Percentiles rank a stretch among this genome's conserved stretches.
Evolutionary conservation across 2,113 vertebrate genomes (phyloP).

Genomic region (Pluvianellus socialis): DNA sequence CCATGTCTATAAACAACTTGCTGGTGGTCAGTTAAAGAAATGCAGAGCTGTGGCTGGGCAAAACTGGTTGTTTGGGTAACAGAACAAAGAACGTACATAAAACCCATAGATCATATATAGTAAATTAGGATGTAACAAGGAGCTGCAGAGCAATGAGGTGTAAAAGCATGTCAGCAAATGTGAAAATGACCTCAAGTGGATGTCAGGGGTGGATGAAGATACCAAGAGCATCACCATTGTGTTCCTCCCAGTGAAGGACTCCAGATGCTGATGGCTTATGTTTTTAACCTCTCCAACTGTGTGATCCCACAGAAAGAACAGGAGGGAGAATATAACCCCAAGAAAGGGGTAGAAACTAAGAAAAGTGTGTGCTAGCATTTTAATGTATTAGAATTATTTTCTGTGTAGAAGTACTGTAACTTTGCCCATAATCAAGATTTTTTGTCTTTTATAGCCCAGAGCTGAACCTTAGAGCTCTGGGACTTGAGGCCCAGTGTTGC

Average conservation of each 20-base stretch:
- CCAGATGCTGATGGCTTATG: background rate
- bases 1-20: background rate
- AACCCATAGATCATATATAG: background rate
- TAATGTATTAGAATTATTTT: background rate
- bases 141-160: background rate
- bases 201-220: background rate
- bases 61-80: accelerated
- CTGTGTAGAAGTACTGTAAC: background rate
- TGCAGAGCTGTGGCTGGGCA: background rate
- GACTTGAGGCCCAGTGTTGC: background rate
- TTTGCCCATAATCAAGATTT: background rate
- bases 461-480: background rate
- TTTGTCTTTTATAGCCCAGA: background rate
- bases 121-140: background rate
- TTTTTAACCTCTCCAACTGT: background rate
- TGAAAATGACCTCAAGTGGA: background rate
- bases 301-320: background rate
- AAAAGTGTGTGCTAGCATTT: background rate
- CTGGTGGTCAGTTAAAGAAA: background rate
- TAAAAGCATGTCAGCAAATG: background rate
- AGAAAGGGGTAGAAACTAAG: background rate
- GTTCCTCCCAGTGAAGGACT: background rate
- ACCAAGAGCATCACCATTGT: background rate
- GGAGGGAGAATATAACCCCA: background rate
- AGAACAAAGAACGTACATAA: background rate